Evolutionary conservation across 2,888 invertebrate species (phyloP).

Genomic region (Notodonta ziczac): DNA sequence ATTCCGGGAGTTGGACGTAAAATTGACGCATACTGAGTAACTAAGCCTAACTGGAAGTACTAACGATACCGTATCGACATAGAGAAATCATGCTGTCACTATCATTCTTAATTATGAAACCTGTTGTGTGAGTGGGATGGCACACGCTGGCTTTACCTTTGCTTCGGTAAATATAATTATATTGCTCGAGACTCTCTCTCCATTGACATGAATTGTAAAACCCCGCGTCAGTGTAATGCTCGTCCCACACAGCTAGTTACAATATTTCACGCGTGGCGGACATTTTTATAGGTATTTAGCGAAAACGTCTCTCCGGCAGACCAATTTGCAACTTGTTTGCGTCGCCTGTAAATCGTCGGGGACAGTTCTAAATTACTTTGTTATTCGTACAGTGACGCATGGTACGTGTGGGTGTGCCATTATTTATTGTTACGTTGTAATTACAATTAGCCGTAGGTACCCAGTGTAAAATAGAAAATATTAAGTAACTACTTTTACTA

Average conservation of each 20-base stretch:
- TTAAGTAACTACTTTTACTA: too few relatives aligned
- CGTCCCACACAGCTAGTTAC: conserved; percentile 64
- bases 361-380: conserved; percentile 51
- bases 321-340: conserved; percentile 84
- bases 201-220: neutral
- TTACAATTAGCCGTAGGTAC: neutral
- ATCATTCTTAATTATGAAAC: too few relatives aligned
- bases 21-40: too few relatives aligned
- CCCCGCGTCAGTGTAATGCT: conserved; percentile 31
- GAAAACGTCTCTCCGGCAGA: conserved; percentile 80
- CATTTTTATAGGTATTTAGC: conserved; percentile 85
- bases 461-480: too few relatives aligned
- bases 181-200: neutral
- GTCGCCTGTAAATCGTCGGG: conserved; percentile 72
- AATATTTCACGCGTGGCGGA: conserved; percentile 79
- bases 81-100: too few relatives aligned
- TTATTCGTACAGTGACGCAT: conserved; percentile 34
- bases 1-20: too few relatives aligned
- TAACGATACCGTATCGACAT: too few relatives aligned
- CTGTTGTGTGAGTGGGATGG: too few relatives aligned
- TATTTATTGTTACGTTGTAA: conserved; percentile 12
- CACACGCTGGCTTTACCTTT: too few relatives aligned
- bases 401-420: conserved; percentile 11
- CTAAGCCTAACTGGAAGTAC: too few relatives aligned
- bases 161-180: too few relatives aligned